Evolutionary conservation across 2,797 vertebrate species (phyloP), one percentile per base, ranked within the genome.

Genomic region (Chelidonichthys spinosus): DNA sequence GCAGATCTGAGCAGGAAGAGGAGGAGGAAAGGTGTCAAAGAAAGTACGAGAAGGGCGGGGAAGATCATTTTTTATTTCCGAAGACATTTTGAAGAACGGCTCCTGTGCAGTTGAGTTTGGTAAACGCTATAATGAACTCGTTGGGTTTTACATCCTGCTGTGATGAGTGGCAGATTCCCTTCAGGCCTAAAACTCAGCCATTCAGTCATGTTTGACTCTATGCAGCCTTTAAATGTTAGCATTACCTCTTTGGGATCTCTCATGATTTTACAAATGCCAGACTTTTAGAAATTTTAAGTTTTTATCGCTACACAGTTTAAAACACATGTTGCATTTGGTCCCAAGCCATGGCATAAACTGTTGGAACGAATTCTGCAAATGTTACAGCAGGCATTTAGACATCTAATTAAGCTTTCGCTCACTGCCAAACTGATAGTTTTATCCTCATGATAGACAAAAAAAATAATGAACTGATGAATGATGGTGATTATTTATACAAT

Each of bases 351-450:
- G 17, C 68, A 81, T 87, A 83, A 79, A 82, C 77, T 84, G 63
- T 79, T 86, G 87, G 83, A 89, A 76, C 70, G 56, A 69, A 79
- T 79, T 54, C 78, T 78, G 70, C 53, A 15, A 15, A 85, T 82
- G 78, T 78, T 18, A 72, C 44, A 86, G 66, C 67, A 75, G 59
- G 63, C 77, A 61, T 79, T 77, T 71, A 74, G 73, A 74, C 68
- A 25, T 79, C 55, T 89, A 83, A 90, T 92, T 85, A 89, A 78
- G 74, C 37, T 56, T 79, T 74, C 43, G 8, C 46, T 79, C 56
- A 3, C 11, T 74, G 85, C 84, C 88, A 89, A 77, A 65, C 56
- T 61, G 37, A 73, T 64, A 49, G 54, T 70, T 71, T 62, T 36
- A 44, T 65, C 32, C 55, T 71, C 65, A 36, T 60, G 25, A 71